Percentiles rank a stretch among this genome's conserved stretches.
Evolutionary conservation across 2,797 vertebrate genomes (phyloP).

Genomic region (Mormyrops boulengeri): DNA sequence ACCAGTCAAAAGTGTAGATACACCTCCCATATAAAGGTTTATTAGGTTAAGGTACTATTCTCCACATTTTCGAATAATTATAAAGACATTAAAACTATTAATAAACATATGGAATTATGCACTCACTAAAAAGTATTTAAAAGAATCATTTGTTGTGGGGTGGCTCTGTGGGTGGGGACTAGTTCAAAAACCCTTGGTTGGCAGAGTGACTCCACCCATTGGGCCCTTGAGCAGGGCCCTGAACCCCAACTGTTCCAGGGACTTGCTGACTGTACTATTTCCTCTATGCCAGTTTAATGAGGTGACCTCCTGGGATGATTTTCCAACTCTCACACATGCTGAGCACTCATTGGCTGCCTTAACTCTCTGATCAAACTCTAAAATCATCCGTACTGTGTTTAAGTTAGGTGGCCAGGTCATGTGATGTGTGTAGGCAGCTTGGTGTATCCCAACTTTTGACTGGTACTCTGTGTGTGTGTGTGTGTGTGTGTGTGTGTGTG

Average conservation of each 20-base stretch:
- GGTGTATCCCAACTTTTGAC: neutral
- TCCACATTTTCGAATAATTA: neutral
- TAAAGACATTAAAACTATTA: neutral
- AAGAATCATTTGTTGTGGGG: neutral
- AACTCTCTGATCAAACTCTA: neutral
- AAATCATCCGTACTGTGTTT: neutral
- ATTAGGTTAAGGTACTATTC: neutral
- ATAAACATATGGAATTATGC: neutral
- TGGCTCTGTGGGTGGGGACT: neutral
- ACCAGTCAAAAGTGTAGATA: neutral
- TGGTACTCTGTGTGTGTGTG: neutral
- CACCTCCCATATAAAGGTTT: neutral
- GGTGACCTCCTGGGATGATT: neutral
- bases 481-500: neutral
- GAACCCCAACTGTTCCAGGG: neutral
- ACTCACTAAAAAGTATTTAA: neutral
- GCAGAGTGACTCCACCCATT: neutral
- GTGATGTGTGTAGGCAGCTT: neutral
- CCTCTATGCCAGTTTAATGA: neutral
- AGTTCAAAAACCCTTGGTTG: neutral
- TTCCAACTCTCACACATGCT: neutral
- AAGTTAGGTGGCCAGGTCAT: neutral
- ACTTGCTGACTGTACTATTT: neutral
- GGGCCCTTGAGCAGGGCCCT: neutral
- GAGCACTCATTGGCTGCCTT: neutral